Conservation (phyloP, 2,797 vertebrate genomes). For the Phataginus tetradactyla region DNA sequence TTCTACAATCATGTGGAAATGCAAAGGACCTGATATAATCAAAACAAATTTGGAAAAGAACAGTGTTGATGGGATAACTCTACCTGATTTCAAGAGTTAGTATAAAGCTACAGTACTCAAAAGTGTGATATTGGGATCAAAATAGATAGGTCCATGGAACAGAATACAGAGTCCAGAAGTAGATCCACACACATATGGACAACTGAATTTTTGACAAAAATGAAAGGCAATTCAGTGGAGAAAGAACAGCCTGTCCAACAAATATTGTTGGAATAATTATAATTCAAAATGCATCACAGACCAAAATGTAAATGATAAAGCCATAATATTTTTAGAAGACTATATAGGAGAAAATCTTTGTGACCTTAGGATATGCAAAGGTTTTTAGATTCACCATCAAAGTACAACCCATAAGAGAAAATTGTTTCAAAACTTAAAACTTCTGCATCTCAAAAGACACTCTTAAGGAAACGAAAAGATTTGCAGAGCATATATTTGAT, state of each 20-base stretch:
- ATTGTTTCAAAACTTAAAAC: conserved; percentile 5
- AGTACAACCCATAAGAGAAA: background rate
- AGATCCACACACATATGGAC: background rate
- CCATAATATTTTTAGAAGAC: background rate
- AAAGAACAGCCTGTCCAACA: background rate
- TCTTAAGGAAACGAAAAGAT: background rate
- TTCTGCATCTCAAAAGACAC: background rate
- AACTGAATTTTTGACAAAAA: conserved; percentile 25
- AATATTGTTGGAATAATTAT: background rate
- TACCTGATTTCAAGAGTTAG: background rate
- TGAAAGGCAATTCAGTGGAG: background rate
- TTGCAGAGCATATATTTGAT: background rate
- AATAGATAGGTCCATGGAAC: background rate
- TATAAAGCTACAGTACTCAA: background rate
- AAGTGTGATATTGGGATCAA: background rate
- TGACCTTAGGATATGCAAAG: background rate
- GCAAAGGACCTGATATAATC: background rate
- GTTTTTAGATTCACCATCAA: background rate
- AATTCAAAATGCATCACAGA: background rate
- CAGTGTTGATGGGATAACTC: background rate
- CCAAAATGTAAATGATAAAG: background rate
- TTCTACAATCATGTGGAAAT: background rate
- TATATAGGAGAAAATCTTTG: background rate
- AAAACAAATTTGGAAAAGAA: conserved; percentile 1
- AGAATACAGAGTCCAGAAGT: background rate